These are phyloP conservation scores for Manduca sexta DNA, from an alignment of 1,140 invertebrate genomes.

Conservation along the genomic window DNA sequence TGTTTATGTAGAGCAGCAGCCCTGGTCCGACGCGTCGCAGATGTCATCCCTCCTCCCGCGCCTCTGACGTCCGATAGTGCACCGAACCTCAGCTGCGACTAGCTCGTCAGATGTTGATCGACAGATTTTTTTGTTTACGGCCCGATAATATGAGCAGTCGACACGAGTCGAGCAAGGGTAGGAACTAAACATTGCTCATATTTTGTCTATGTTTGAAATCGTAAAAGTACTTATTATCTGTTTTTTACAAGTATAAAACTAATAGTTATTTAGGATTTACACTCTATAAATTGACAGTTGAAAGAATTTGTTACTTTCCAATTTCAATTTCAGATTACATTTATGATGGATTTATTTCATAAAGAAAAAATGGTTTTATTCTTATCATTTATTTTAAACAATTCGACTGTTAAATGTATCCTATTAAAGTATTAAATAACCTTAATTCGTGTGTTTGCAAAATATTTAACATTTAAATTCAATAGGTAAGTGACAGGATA, in stretches of 20 bases:
- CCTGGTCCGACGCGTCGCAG: constrained; percentile 15
- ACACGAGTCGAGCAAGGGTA: constrained; percentile 11
- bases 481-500: constrained; percentile 10
- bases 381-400: no score
- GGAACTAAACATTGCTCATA: constrained; percentile 1
- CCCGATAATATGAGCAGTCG: constrained; percentile 27
- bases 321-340: no score
- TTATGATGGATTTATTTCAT: no score
- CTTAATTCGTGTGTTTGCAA: neutral
- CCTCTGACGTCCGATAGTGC: constrained; percentile 37
- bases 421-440: no score
- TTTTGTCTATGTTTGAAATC: neutral
- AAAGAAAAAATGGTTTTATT: no score
- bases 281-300: no score
- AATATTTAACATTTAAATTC: constrained; percentile 15
- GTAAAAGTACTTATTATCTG: neutral
- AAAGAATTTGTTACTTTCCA: no score
- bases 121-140: constrained; percentile 35
- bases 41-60: constrained; percentile 25
- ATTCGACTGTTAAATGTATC: no score
- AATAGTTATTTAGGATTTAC: no score
- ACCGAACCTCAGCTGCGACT: constrained; percentile 41
- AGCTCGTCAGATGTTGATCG: constrained; percentile 54
- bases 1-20: neutral
- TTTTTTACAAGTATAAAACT: neutral